A percentile compares a stretch with the other conserved stretches of the same genome.
phyloP scores from a whole-genome alignment of 2,888 invertebrate genomes.

The Lysandra bellargus region DNA sequence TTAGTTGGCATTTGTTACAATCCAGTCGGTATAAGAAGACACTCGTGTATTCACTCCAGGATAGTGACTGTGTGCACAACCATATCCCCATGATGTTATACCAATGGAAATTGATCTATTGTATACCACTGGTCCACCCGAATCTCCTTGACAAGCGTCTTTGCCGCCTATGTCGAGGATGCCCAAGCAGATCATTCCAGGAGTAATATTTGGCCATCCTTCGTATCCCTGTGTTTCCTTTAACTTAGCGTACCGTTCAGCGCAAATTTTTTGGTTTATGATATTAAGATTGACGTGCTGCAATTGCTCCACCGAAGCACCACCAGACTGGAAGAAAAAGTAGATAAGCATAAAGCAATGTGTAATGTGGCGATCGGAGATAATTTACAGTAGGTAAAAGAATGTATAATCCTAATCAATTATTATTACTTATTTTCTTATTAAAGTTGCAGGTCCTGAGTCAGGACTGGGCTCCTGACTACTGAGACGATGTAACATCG shows the following conservation, averaged over 20 bases:
- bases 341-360: neutral
- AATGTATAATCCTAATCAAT: too few relatives aligned
- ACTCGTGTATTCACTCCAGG: slow-evolving; percentile 27
- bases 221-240: slow-evolving; percentile 47
- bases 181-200: slow-evolving; percentile 60
- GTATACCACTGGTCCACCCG: slow-evolving; percentile 45
- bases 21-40: slow-evolving; percentile 22
- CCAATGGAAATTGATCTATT: slow-evolving; percentile 55
- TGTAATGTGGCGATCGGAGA: neutral
- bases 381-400: neutral
- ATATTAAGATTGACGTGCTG: slow-evolving; percentile 43
- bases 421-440: too few relatives aligned
- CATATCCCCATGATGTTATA: slow-evolving; percentile 60
- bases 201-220: slow-evolving; percentile 48
- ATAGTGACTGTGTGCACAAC: slow-evolving; percentile 18
- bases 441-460: too few relatives aligned
- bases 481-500: too few relatives aligned
- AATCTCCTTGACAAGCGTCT: slow-evolving; percentile 49
- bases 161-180: slow-evolving; percentile 51
- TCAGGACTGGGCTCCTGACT: too few relatives aligned
- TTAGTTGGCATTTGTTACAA: neutral
- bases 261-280: slow-evolving; percentile 50
- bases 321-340: slow-evolving; percentile 21
- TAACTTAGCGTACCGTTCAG: slow-evolving; percentile 49
- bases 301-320: slow-evolving; percentile 14